Evolutionary conservation across 2,113 vertebrate genomes (phyloP).

Genomic region (Corapipo altera): DNA sequence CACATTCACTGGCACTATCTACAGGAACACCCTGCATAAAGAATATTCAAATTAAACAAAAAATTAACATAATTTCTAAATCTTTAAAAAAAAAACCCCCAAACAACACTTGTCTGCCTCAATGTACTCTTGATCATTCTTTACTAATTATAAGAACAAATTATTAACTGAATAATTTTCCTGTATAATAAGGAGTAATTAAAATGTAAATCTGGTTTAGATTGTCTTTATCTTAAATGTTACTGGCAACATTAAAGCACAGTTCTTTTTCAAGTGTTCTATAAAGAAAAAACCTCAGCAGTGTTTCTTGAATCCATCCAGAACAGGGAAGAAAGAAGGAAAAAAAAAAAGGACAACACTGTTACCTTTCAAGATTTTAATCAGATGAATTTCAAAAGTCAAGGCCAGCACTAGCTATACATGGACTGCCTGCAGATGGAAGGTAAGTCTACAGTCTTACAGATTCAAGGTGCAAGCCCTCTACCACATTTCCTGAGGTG

Average conservation of each 20-base stretch:
- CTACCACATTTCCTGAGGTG: background rate
- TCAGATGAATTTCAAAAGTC: background rate
- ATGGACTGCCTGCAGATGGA: background rate
- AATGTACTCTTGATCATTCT: background rate
- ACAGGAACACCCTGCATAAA: slow-evolving; percentile 45
- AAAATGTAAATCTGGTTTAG: background rate
- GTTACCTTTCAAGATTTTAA: background rate
- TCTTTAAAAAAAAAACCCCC: background rate
- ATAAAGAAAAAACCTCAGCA: background rate
- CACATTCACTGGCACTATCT: background rate
- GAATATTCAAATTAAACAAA: background rate
- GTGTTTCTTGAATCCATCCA: background rate
- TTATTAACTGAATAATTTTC: background rate
- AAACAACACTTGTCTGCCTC: background rate
- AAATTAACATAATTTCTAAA: background rate
- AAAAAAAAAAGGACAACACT: background rate
- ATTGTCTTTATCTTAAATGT: background rate
- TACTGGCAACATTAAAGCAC: background rate
- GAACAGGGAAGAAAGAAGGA: background rate
- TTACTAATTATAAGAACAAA: background rate
- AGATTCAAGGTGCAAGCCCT: background rate
- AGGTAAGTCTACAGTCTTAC: background rate
- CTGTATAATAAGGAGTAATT: background rate
- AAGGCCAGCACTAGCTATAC: background rate
- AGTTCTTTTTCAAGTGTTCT: background rate